Evolutionary conservation across 2,113 vertebrate genomes (phyloP).

Genomic region (Ameiurus melas): DNA sequence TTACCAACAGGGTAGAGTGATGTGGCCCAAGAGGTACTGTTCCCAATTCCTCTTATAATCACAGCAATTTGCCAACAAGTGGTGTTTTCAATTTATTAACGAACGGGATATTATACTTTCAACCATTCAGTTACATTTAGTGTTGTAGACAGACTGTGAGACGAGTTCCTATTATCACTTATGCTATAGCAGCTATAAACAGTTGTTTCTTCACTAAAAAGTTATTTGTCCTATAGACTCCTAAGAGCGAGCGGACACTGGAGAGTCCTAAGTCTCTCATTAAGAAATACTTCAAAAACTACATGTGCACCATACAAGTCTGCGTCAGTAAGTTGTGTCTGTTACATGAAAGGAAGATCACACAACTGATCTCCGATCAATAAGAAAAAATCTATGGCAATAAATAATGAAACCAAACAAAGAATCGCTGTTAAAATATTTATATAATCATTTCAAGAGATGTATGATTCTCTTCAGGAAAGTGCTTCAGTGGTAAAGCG

Average conservation of each 20-base stretch:
- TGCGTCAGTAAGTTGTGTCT: background rate
- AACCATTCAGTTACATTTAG: background rate
- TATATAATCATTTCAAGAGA: background rate
- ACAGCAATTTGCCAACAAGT: background rate
- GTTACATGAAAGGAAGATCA: background rate
- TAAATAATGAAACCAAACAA: background rate
- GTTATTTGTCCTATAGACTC: background rate
- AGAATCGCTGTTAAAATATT: background rate
- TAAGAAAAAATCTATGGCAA: background rate
- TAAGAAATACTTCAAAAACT: background rate
- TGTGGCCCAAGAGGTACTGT: background rate
- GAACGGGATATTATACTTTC: background rate
- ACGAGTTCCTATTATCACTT: background rate
- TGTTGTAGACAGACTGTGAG: background rate
- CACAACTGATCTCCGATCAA: background rate
- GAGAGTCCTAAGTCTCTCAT: background rate
- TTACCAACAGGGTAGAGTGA: background rate
- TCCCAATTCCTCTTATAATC: background rate
- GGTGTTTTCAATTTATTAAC: background rate
- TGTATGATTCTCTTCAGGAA: constrained; percentile 6
- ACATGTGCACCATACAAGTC: background rate
- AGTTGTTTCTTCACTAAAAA: background rate
- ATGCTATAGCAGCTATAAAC: background rate
- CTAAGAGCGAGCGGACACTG: background rate
- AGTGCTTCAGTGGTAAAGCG: constrained; percentile 18